These are phyloP conservation scores for Jordanella pulchra DNA, from an alignment of 2,797 vertebrate genomes.

Conservation along the genomic window DNA sequence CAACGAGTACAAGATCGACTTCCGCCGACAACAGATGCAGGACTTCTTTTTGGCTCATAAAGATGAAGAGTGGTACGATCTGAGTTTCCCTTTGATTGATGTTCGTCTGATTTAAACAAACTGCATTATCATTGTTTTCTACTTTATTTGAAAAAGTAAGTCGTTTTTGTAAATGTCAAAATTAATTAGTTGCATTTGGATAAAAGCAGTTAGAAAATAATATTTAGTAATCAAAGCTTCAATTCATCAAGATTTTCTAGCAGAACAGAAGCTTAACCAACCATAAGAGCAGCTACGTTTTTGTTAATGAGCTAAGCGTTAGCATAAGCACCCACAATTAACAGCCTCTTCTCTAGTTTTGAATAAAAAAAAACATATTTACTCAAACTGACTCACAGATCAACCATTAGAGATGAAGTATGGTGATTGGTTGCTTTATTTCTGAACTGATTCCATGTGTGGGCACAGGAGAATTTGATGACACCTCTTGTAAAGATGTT, in stretches of 20 bases:
- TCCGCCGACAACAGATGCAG: slow-evolving; percentile 95
- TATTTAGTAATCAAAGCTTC: not conserved
- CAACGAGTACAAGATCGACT: slow-evolving; percentile 95
- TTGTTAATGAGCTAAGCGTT: slow-evolving; percentile 21
- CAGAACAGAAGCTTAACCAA: not conserved
- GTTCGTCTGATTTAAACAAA: not conserved
- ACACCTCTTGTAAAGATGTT: slow-evolving; percentile 2
- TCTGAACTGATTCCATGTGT: not conserved
- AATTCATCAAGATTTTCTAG: not conserved
- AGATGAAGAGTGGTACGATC: slow-evolving; percentile 94
- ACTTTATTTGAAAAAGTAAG: slow-evolving; percentile 3
- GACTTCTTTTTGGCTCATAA: slow-evolving; percentile 96
- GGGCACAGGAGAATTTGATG: not conserved
- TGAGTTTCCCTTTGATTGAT: slow-evolving; percentile 26
- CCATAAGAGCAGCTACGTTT: not conserved
- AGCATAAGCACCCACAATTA: not conserved
- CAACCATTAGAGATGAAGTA: not conserved
- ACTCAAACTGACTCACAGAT: slow-evolving; percentile 23
- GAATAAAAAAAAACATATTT: slow-evolving; percentile 35
- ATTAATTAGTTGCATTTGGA: slow-evolving; percentile 3
- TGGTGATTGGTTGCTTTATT: not conserved
- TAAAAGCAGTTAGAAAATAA: not conserved
- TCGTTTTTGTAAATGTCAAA: slow-evolving; percentile 1
- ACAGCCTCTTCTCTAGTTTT: slow-evolving; percentile 17
- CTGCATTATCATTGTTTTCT: not conserved